These are phyloP conservation scores for Drosophila tropicalis DNA, from an alignment of 1,140 invertebrate genomes.

Conservation along the genomic window DNA sequence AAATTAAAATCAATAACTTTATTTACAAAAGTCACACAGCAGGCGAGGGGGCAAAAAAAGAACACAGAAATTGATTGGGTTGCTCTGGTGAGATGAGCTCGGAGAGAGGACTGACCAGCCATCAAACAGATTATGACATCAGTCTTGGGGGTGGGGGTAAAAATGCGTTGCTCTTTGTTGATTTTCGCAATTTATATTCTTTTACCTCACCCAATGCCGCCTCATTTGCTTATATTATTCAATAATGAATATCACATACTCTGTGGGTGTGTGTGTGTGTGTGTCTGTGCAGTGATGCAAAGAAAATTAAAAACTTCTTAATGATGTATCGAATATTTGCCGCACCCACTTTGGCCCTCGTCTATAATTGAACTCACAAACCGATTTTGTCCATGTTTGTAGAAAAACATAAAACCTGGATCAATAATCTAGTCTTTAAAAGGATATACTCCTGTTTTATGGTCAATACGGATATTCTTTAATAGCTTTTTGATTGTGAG, in stretches of 20 bases:
- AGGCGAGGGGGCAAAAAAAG: constrained; percentile 38
- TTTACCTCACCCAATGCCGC: constrained; percentile 17
- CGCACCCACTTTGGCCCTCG: too few relatives aligned
- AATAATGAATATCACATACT: not conserved
- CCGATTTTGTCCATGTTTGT: too few relatives aligned
- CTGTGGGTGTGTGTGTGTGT: too few relatives aligned
- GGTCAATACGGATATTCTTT: too few relatives aligned
- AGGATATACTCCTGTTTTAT: too few relatives aligned
- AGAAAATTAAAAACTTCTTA: too few relatives aligned
- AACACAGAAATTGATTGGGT: constrained; percentile 24
- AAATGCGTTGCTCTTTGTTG: constrained; percentile 49
- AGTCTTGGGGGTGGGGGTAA: constrained; percentile 26
- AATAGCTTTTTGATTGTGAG: too few relatives aligned
- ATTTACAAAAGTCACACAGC: constrained; percentile 34
- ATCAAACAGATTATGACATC: constrained; percentile 76
- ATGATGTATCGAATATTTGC: too few relatives aligned
- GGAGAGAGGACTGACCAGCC: constrained; percentile 25
- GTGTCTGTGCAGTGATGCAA: too few relatives aligned
- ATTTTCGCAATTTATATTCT: constrained; percentile 68
- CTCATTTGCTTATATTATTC: constrained; percentile 4
- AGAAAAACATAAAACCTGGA: too few relatives aligned
- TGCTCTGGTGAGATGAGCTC: not conserved
- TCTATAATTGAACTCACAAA: too few relatives aligned
- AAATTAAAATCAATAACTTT: constrained; percentile 79
- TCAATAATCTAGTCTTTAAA: too few relatives aligned